Percentiles rank a stretch among this genome's conserved stretches.
Evolutionary conservation across 2,888 invertebrate species (phyloP).

Genomic region (Bellardia bayeri): DNA sequence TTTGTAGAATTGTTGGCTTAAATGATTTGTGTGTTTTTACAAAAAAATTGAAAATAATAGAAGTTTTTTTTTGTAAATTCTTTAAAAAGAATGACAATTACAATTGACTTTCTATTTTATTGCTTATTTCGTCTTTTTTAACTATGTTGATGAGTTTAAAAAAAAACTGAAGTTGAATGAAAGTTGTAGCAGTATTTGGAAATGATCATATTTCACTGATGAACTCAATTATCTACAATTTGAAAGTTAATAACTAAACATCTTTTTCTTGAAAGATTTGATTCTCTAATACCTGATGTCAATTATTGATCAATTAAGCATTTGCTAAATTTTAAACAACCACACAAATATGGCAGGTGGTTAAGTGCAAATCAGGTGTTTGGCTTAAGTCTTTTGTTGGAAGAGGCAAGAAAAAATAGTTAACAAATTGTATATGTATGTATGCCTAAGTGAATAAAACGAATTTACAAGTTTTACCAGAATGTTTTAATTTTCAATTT

Average conservation of each 20-base stretch:
- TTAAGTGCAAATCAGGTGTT: constrained; percentile 2
- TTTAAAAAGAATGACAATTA: constrained; percentile 37
- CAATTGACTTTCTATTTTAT: constrained; percentile 58
- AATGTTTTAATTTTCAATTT: background rate
- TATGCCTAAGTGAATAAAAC: background rate
- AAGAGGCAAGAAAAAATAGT: background rate
- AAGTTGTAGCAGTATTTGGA: constrained; percentile 48
- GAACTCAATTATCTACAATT: constrained; percentile 43
- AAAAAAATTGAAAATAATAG: constrained; percentile 33
- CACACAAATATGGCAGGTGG: constrained; percentile 8
- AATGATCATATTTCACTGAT: constrained; percentile 13
- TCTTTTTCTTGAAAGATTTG: constrained; percentile 38
- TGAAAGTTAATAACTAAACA: constrained; percentile 59
- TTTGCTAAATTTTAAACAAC: constrained; percentile 21
- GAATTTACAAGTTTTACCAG: background rate
- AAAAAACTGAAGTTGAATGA: constrained; percentile 40
- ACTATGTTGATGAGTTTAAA: constrained; percentile 29
- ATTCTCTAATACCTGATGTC: constrained; percentile 33
- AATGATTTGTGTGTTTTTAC: constrained; percentile 28
- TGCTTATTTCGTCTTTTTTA: constrained; percentile 11
- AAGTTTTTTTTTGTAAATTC: constrained; percentile 29
- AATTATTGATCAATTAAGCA: constrained; percentile 40
- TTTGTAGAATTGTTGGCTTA: background rate
- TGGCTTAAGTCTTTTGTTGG: constrained; percentile 33
- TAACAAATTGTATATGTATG: no score